phyloP scores from a whole-genome alignment of 2,113 vertebrate genomes.

The Oryzias melastigma region DNA sequence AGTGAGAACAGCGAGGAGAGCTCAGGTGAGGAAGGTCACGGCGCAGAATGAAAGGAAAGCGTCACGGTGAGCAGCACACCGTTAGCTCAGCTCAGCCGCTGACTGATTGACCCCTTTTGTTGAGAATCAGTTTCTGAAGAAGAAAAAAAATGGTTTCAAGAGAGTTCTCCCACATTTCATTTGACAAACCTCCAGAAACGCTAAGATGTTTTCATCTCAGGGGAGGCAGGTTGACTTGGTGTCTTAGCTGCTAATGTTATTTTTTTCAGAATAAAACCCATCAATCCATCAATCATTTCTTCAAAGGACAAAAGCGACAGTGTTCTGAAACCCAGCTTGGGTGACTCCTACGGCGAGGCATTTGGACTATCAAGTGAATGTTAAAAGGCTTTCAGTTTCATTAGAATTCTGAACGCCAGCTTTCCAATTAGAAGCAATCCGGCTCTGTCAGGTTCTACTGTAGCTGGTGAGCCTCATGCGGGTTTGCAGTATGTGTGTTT shows the following conservation, averaged over 20 bases:
- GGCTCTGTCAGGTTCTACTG: constrained; percentile 24
- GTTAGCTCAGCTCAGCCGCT: constrained; percentile 11
- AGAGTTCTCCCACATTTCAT: constrained; percentile 9
- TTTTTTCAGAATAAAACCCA: constrained; percentile 26
- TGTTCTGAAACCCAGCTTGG: constrained; percentile 30
- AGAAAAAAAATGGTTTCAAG: constrained; percentile 13
- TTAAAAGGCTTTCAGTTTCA: constrained; percentile 47
- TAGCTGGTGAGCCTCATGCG: constrained; percentile 22
- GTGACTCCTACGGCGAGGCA: constrained; percentile 41
- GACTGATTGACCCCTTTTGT: constrained; percentile 26
- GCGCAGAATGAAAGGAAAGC: constrained; percentile 27
- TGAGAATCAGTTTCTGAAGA: constrained; percentile 2
- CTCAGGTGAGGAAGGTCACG: constrained; percentile 26
- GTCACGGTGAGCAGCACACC: constrained; percentile 13
- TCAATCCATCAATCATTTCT: constrained; percentile 47
- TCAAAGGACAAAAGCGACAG: constrained; percentile 39
- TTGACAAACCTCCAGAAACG: constrained; percentile 25
- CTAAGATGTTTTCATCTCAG: constrained; percentile 9
- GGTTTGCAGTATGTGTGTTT: constrained; percentile 15
- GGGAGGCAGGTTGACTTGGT: constrained; percentile 15
- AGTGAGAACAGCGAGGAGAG: constrained; percentile 23
- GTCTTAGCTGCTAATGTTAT: not conserved
- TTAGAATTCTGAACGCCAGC: constrained; percentile 47
- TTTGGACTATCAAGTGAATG: constrained; percentile 46
- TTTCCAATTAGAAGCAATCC: constrained; percentile 51